phyloP scores from a whole-genome alignment of 1,140 invertebrate species.

The Drosophila takahashii region DNA sequence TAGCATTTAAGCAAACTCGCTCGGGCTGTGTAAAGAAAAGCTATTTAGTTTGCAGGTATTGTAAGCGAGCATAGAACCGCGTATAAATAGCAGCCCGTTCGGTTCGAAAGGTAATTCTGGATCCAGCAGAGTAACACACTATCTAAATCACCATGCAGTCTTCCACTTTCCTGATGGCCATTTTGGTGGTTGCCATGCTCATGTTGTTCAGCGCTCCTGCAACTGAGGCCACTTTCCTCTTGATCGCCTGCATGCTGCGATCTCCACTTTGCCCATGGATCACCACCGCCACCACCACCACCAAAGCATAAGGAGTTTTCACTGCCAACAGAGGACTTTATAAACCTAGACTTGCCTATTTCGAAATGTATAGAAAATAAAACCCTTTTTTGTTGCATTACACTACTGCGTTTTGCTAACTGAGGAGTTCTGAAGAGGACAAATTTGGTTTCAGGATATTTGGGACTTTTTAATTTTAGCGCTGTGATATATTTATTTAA shows the following conservation, averaged over 20 bases:
- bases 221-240: slow-evolving; percentile 17
- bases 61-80: too few species aligned
- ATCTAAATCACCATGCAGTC: slow-evolving; percentile 2
- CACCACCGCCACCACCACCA: not conserved
- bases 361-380: not conserved
- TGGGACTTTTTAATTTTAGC: too few species aligned
- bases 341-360: too few species aligned
- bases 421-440: too few species aligned
- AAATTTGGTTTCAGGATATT: too few species aligned
- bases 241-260: slow-evolving; percentile 10
- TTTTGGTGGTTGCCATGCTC: slow-evolving; percentile 22
- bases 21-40: not conserved
- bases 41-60: too few species aligned
- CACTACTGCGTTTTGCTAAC: not conserved
- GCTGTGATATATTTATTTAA: too few species aligned
- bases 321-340: not conserved
- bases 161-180: slow-evolving; percentile 27
- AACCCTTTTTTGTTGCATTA: not conserved
- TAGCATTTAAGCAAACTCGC: not conserved
- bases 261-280: slow-evolving; percentile 15
- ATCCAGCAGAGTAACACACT: not conserved
- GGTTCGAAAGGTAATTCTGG: not conserved
- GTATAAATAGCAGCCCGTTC: not conserved
- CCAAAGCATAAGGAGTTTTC: not conserved
- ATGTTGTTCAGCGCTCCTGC: slow-evolving; percentile 20